Base-by-base conservation (phyloP, 2,888 invertebrate species). In the Tetrapedia diversipes region DNA sequence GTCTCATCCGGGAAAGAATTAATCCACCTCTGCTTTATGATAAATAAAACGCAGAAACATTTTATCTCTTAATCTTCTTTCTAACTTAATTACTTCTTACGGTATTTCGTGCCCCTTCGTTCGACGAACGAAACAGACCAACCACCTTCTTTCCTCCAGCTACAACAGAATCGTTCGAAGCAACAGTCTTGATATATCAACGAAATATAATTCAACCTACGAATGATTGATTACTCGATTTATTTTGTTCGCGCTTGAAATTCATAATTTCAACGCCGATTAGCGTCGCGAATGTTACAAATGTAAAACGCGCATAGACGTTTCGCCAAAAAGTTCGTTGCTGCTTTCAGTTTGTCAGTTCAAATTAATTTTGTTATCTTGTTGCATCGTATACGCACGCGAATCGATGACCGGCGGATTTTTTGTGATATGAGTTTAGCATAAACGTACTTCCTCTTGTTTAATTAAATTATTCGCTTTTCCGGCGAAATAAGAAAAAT, bases 61-160 rank as follows among this genome's bases (percentile, higher is more conserved):
- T 79, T 77, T 69, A 83, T 80, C 79, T 76, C 67, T 81, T 79
- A 76, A 84, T 81, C 76, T 76, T 53, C 64, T 32, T n/a, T 57
- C 61, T 63, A 80, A 83, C 71, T 76, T 65, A 74, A 83, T 83
- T 82, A 82, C 73, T 54, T 54, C 47, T 77, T 77, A 59, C 74
- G 65, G 60, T 72, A 69, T 65, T 78, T 59, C 77, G 76, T 72
- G 57, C 74, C 65, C 41, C 45, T 32, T 16, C 51, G 60, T 63
- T 74, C 64, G 51, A 56, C 24, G 56, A 53, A 64, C 69, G 34
- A 67, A 64, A 41, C 51, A 51, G 57, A n/a, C n/a, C n/a, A n/a
- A n/a, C n/a, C n/a, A n/a, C n/a, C n/a, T n/a, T n/a, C n/a, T n/a
- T n/a, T n/a, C n/a, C n/a, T n/a, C n/a, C n/a, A n/a, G n/a, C n/a